These are phyloP conservation scores for Carposina sasakii DNA, from an alignment of 1,140 invertebrate genomes.

Conservation along the genomic window DNA sequence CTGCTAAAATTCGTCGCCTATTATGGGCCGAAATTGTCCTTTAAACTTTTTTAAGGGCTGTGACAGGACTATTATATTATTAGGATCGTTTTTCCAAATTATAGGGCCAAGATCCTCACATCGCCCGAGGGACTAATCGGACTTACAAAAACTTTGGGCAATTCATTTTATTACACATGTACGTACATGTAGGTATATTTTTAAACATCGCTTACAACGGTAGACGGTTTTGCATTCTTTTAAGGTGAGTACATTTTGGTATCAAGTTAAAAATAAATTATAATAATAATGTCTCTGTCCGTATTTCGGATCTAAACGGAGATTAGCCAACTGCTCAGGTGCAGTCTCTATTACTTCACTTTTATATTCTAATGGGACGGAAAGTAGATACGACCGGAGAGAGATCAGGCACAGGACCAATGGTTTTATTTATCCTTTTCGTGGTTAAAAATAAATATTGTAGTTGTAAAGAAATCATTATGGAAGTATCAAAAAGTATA, in stretches of 20 bases:
- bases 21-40: conserved; percentile 62
- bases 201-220: conserved; percentile 30
- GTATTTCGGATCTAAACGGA: no score
- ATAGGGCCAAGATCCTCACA: conserved; percentile 55
- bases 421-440: no score
- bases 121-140: conserved; percentile 59
- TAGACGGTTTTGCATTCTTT: conserved; percentile 51
- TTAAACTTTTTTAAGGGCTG: conserved; percentile 58
- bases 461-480: no score
- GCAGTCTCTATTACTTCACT: no score
- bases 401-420: no score
- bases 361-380: no score
- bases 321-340: conserved; percentile 31
- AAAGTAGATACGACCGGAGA: no score
- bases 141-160: conserved; percentile 54
- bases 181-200: conserved; percentile 38
- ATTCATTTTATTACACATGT: conserved; percentile 67
- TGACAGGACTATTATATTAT: conserved; percentile 70
- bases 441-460: no score
- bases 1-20: conserved; percentile 56
- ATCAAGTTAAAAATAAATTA: conserved; percentile 14
- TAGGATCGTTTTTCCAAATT: conserved; percentile 68
- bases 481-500: no score
- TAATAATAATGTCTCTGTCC: no score
- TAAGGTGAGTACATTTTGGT: conserved; percentile 35